Conservation (phyloP, 2,888 invertebrate species). For the Cheilosia variabilis region DNA sequence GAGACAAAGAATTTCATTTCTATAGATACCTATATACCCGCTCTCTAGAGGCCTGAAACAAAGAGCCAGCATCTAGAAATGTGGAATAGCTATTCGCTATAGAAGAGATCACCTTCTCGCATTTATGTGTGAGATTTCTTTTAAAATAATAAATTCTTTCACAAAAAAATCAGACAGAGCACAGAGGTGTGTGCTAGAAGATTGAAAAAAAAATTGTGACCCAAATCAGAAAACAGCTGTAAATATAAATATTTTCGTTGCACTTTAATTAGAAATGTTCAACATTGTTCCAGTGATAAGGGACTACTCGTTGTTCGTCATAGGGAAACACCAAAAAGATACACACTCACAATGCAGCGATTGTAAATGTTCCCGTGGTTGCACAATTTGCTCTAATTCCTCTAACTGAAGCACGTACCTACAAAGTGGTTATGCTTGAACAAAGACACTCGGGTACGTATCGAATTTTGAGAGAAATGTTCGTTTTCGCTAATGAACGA, state of each 20-base stretch:
- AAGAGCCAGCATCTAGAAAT: neutral
- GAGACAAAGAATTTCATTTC: slow-evolving; percentile 41
- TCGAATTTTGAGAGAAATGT: slow-evolving; percentile 29
- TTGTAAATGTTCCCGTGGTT: slow-evolving; percentile 28
- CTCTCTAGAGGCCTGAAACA: neutral
- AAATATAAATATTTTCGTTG: slow-evolving; percentile 2
- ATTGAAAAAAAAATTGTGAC: slow-evolving; percentile 40
- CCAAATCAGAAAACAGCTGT: slow-evolving; percentile 23
- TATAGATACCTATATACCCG: slow-evolving; percentile 26
- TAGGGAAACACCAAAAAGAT: neutral
- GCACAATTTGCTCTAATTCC: slow-evolving; percentile 26
- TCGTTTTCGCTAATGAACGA: slow-evolving; percentile 45
- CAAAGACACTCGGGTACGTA: slow-evolving; percentile 25
- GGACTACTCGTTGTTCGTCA: neutral
- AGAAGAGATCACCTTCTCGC: slow-evolving; percentile 15
- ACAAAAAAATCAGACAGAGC: slow-evolving; percentile 6
- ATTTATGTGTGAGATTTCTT: slow-evolving; percentile 60
- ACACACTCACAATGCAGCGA: slow-evolving; percentile 13
- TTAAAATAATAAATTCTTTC: slow-evolving; percentile 49
- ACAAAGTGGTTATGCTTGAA: neutral
- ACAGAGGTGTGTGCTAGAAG: slow-evolving; percentile 7
- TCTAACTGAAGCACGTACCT: neutral
- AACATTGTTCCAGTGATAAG: slow-evolving; percentile 43
- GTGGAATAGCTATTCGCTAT: too few species aligned
- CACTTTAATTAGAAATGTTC: slow-evolving; percentile 62